A percentile compares a stretch with the other conserved stretches of the same genome.
phyloP scores from a whole-genome alignment of 2,113 vertebrate genomes.

The Cavia porcellus region DNA sequence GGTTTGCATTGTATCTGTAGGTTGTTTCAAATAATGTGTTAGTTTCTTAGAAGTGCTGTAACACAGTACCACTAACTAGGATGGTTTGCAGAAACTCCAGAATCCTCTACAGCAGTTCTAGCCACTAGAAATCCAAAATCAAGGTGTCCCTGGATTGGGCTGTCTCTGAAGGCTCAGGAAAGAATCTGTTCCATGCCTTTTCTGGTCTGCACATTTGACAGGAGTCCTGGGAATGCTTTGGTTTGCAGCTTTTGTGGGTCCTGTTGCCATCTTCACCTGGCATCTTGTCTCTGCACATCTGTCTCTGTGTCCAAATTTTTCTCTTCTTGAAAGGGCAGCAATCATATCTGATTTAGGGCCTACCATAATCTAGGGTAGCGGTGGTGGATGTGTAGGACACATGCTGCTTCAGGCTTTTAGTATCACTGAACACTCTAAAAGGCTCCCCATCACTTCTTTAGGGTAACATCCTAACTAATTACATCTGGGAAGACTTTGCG shows the following conservation, averaged over 20 bases:
- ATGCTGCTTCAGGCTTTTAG: neutral
- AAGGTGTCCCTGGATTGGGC: neutral
- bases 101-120: neutral
- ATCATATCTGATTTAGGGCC: neutral
- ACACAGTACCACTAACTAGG: neutral
- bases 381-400: neutral
- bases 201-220: neutral
- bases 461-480: neutral
- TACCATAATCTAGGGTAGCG: neutral
- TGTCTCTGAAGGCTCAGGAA: neutral
- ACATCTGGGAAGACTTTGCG: neutral
- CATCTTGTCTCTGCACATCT: neutral
- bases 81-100: neutral
- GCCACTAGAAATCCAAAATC: neutral
- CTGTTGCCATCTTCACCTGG: neutral
- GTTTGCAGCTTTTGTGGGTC: neutral
- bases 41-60: neutral
- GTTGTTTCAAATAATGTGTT: neutral
- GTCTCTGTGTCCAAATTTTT: neutral
- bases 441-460: neutral
- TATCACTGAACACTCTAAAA: neutral
- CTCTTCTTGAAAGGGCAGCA: neutral
- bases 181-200: neutral
- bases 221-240: neutral
- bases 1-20: neutral